These are phyloP conservation scores for Narcine bancroftii DNA, from an alignment of 2,113 vertebrate genomes.

Conservation along the genomic window DNA sequence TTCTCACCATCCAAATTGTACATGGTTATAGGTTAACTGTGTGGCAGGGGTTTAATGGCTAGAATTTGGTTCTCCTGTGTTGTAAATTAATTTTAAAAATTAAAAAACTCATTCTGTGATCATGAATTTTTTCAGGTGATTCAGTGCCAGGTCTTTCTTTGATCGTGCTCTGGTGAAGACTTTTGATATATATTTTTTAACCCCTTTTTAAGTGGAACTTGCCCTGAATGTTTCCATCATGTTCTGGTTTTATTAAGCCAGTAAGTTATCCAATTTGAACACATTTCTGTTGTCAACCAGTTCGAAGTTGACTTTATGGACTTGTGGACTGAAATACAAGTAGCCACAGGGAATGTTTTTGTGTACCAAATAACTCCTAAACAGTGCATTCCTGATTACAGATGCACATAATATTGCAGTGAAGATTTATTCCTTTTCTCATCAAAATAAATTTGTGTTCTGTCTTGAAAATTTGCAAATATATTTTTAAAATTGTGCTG, in stretches of 20 bases:
- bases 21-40: too few species aligned
- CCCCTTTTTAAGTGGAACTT: too few species aligned
- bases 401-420: background rate
- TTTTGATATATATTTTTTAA: background rate
- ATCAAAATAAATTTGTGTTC: background rate
- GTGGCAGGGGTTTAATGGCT: too few species aligned
- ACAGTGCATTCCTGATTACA: background rate
- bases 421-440: background rate
- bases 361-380: background rate
- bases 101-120: too few species aligned
- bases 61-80: too few species aligned
- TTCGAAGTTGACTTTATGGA: background rate
- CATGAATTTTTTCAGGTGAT: background rate
- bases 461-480: background rate
- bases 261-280: background rate
- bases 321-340: background rate
- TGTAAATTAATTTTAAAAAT: too few species aligned
- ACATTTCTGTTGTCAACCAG: background rate
- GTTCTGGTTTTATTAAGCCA: too few species aligned
- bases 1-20: too few species aligned
- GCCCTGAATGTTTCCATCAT: background rate
- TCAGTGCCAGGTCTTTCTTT: background rate
- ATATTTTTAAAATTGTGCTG: background rate
- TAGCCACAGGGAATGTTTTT: too few species aligned
- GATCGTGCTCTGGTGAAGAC: background rate